Conservation (phyloP, 2,113 vertebrate species). For the Microcebus murinus region DNA sequence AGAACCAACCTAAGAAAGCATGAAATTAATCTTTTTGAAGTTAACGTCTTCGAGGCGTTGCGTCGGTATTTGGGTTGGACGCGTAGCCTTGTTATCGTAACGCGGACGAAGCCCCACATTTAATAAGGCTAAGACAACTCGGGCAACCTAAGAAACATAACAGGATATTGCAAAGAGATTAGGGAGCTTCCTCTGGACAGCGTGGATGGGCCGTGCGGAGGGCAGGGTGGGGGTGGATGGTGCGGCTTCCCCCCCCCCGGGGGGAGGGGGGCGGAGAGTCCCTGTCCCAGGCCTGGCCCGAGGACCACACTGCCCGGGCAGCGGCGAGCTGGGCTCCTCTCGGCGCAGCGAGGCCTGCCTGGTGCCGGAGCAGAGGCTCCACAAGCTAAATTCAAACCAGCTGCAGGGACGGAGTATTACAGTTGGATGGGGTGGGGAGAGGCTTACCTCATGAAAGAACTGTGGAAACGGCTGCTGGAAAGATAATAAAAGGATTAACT, state of each 20-base stretch:
- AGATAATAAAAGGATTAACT: conserved; percentile 97
- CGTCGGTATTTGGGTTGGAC: conserved; percentile 92
- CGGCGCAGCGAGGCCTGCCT: conserved; percentile 3
- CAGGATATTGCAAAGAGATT: conserved; percentile 99
- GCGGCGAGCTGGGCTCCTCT: neutral
- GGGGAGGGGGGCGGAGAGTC: neutral
- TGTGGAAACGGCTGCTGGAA: conserved; percentile 94
- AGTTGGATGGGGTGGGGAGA: conserved; percentile 87
- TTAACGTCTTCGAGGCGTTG: conserved; percentile 89
- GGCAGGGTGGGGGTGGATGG: neutral
- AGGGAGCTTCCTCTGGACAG: conserved; percentile 94
- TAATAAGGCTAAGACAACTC: conserved; percentile 98
- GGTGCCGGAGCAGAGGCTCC: conserved; percentile 74
- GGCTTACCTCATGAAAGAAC: conserved; percentile 90
- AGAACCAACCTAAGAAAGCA: conserved; percentile 89
- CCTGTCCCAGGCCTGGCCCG: neutral
- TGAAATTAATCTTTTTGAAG: conserved; percentile 89
- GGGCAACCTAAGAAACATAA: conserved; percentile 96
- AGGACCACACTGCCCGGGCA: neutral
- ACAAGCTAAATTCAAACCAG: conserved; percentile 90
- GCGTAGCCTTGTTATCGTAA: conserved; percentile 94
- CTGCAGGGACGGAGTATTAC: conserved; percentile 88
- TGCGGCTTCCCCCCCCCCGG: neutral
- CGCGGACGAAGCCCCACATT: conserved; percentile 91
- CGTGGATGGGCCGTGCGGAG: conserved; percentile 81